Evolutionary conservation across 2,888 invertebrate species (phyloP), one percentile per base, ranked within the genome.

Genomic region (Hermodice carunculata): DNA sequence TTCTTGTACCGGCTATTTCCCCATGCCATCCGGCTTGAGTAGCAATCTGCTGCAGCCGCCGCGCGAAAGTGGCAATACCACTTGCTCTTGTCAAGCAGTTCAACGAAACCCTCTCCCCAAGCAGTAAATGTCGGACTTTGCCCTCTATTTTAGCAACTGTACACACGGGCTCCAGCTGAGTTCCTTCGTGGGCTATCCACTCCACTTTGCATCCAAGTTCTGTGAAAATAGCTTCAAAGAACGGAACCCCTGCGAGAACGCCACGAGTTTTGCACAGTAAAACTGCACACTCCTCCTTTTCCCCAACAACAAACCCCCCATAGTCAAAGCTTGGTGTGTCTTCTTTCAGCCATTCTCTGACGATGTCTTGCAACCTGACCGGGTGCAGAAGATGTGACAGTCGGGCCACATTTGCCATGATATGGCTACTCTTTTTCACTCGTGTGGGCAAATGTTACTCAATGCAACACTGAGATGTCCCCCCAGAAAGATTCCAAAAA

Each of bases 81-180:
- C 85, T 85, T 1, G 85, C 81, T 17, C 87, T 71, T n/a, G 83
- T 74, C 17, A 87, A 54, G 42, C 84, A 81, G 68, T 87, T 87
- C 24, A 87, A 68, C 2, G 85, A 84, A 0, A 86, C 79, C 34
- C 87, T 70, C 70, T 87, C 87, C 2, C 86, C 87, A 0, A 86
- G 70, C 24, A 87, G 73, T 28, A 87, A 69, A 40, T 82, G 78
- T 29, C 82, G 68, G 0, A 84, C 84, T 64, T 79, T 78, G 0
- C 87, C 87, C 17, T 69, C 71, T 0, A 87, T 81, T 6, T 71
- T 76, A 1, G 86, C 87, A 1, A 86, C 77, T 34, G 61, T 58
- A 17, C 43, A 52, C 14, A 61, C 49, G 22, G 72, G 68, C 29
- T 79, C 73, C 31, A 85, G 42, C 37, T 66, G 72, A 0, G 73